Conservation (phyloP, 2,113 vertebrate species). For the Dromiciops gliroides region DNA sequence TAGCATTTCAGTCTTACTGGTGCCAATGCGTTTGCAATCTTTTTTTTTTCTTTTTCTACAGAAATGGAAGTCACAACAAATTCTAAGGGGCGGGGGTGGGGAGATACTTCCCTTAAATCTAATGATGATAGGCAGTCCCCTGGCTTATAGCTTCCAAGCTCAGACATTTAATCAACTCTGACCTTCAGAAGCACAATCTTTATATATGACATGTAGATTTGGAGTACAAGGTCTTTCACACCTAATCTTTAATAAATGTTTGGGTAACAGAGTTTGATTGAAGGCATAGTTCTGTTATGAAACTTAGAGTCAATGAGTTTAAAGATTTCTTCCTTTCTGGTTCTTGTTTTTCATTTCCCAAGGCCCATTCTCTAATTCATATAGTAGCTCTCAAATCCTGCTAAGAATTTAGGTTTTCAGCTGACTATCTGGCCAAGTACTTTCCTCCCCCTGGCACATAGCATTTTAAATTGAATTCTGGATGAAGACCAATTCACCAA, state of each 20-base stretch:
- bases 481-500: not conserved
- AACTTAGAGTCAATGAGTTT: not conserved
- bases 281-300: not conserved
- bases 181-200: constrained; percentile 63
- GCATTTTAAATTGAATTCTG: not conserved
- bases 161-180: constrained; percentile 49
- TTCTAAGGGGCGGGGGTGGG: constrained; percentile 59
- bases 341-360: not conserved
- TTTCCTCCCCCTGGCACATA: not conserved
- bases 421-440: not conserved
- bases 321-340: constrained; percentile 10
- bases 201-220: constrained; percentile 59
- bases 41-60: constrained; percentile 23
- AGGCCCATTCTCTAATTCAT: not conserved
- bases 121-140: constrained; percentile 47
- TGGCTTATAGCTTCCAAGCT: constrained; percentile 62
- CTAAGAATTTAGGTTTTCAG: not conserved
- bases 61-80: constrained; percentile 42
- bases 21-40: constrained; percentile 36
- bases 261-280: not conserved
- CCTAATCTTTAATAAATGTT: constrained; percentile 10
- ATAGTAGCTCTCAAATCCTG: not conserved
- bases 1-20: constrained; percentile 50
- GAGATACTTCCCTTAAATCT: constrained; percentile 28
- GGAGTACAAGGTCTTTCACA: constrained; percentile 55